phyloP scores from a whole-genome alignment of 2,113 vertebrate genomes.

The Synchiropus splendidus region DNA sequence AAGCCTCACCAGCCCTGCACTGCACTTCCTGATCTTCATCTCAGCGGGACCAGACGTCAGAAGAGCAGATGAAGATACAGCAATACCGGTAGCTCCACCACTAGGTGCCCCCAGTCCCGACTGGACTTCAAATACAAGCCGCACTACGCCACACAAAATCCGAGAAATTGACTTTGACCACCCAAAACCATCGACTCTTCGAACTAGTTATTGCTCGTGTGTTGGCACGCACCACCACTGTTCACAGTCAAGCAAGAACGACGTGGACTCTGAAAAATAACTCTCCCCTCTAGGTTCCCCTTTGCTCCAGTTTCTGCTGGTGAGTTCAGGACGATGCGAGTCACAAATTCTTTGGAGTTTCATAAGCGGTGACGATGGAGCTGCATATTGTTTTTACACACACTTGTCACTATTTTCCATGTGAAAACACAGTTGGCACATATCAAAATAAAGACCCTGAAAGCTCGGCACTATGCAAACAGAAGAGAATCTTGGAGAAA shows the following conservation, averaged over 20 bases:
- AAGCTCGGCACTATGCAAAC: constrained; percentile 65
- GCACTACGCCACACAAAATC: too few relatives aligned
- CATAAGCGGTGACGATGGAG: constrained; percentile 28
- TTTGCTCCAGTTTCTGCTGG: constrained; percentile 58
- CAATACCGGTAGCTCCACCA: too few relatives aligned
- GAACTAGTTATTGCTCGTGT: constrained; percentile 64
- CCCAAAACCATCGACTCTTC: constrained; percentile 16
- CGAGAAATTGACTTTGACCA: too few relatives aligned
- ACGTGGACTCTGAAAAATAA: constrained; percentile 1
- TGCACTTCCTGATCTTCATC: too few relatives aligned
- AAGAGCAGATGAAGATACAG: too few relatives aligned
- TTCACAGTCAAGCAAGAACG: too few relatives aligned
- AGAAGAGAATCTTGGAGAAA: constrained; percentile 49
- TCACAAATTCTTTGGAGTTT: constrained; percentile 63
- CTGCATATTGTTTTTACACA: constrained; percentile 11
- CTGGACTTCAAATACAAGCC: too few relatives aligned
- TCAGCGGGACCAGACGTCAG: too few relatives aligned
- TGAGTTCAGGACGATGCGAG: constrained; percentile 61
- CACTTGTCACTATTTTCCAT: constrained; percentile 20
- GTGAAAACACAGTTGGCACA: constrained; percentile 58
- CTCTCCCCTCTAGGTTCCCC: constrained; percentile 2
- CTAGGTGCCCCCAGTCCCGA: too few relatives aligned
- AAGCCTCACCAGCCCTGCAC: too few relatives aligned
- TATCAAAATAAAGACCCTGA: constrained; percentile 67
- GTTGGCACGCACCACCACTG: constrained; percentile 26